phyloP scores from a whole-genome alignment of 2,797 vertebrate genomes.

The Notamacropus eugenii region DNA sequence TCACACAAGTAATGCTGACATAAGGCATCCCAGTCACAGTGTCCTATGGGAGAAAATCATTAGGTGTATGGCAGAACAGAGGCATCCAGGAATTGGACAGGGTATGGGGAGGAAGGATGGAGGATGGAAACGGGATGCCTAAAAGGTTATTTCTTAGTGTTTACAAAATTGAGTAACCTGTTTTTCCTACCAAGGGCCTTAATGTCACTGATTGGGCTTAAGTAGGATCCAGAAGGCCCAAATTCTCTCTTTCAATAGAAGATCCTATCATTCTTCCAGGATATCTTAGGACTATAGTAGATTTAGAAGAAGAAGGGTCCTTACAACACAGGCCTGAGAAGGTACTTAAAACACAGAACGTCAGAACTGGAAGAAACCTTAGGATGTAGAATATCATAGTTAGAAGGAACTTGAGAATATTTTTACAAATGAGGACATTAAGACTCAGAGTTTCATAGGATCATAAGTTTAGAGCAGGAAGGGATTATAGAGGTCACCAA shows the following conservation, averaged over 20 bases:
- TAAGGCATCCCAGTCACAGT: slow-evolving; percentile 91
- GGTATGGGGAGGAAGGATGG: background rate
- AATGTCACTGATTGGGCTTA: background rate
- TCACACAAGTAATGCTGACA: slow-evolving; percentile 91
- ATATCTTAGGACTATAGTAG: background rate
- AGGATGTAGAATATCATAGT: background rate
- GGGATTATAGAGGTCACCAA: background rate
- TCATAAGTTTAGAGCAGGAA: background rate
- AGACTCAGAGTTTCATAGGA: background rate
- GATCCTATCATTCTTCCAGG: background rate
- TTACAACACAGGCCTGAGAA: background rate
- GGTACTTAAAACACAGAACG: background rate
- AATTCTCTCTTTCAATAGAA: background rate
- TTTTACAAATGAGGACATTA: background rate
- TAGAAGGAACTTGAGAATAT: background rate
- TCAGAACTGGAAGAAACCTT: background rate
- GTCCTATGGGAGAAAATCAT: slow-evolving; percentile 58
- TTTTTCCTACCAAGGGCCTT: background rate
- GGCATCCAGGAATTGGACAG: rapidly evolving
- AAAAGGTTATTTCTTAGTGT: background rate
- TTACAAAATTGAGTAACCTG: background rate
- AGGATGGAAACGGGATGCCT: background rate
- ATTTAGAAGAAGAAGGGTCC: background rate
- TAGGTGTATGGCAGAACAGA: background rate
- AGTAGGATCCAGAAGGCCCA: background rate